Base-by-base conservation (phyloP, 2,113 vertebrate genomes). In the Oreocharis arfaki region DNA sequence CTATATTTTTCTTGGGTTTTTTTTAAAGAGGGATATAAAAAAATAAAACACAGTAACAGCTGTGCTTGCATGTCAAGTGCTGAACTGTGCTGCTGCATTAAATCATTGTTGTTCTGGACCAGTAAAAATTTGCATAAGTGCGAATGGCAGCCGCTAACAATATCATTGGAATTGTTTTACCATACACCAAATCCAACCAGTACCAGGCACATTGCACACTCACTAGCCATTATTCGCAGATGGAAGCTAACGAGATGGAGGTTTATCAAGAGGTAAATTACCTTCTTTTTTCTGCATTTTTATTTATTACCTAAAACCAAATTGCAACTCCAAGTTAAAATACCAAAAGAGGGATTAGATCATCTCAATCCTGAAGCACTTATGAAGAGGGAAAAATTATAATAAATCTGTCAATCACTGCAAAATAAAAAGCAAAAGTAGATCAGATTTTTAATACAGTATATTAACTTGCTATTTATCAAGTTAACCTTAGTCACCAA, bases 41-140 rank as follows among this genome's bases (percentile, higher is more conserved):
- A 80, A 84, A 59, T 41, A 69, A 87, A 92, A 30, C 75, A 61
- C 28, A 16, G 12, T 93, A 92, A 82, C 46, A 87, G 49, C 83
- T 87, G 33, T 92, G 68, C 81, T 95, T 91, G 56, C 57, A 53
- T 89, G 76, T 90, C 88, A 95, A 79, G 60, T 78, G 46, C 89
- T 95, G 65, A 96, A 82, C 87, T 78, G 50, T 84, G 76, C 84
- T 93, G 68, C 74, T 93, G 68, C 27, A 67, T 93, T 92, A 86
- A 95, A 90, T 96, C 86, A 90, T 94, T 97, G 84, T 96, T 84
- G 97, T 97, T 97, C 97, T 90, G 84, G 97, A 92, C 56, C 60
- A 44, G 93, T 75, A 86, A 95, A 96, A 52, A 97, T 97, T 97
- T 97, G 78, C 97, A 97, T 97, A 95, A 92, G 91, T 97, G 90